phyloP scores from a whole-genome alignment of 2,797 vertebrate genomes.

The Epinephelus coioides region DNA sequence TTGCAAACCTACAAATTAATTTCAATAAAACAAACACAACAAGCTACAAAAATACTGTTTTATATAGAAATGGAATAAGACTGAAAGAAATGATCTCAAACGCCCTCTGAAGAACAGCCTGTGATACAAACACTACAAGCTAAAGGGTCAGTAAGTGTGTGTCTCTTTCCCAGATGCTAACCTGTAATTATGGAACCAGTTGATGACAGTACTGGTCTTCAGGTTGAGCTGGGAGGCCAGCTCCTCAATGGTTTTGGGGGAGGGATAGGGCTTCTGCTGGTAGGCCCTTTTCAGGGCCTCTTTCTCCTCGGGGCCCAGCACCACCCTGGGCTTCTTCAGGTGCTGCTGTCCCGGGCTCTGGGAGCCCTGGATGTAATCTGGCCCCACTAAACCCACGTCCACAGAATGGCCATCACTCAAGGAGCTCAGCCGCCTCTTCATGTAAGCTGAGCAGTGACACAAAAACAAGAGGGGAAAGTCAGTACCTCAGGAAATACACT shows the following conservation, averaged over 20 bases:
- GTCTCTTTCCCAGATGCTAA: conserved; percentile 67
- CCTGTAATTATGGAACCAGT: conserved; percentile 99
- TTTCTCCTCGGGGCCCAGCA: conserved; percentile 95
- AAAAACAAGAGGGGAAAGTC: conserved; percentile 30
- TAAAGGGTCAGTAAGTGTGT: background rate
- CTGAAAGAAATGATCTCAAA: background rate
- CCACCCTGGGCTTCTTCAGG: conserved; percentile 96
- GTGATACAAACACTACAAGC: background rate
- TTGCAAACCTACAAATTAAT: background rate
- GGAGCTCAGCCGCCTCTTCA: conserved; percentile 96
- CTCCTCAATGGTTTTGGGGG: conserved; percentile 99
- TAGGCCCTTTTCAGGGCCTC: conserved; percentile 97
- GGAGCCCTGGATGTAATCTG: conserved; percentile 92
- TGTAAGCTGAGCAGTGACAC: conserved; percentile 89
- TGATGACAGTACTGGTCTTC: conserved; percentile 99
- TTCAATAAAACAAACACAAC: background rate
- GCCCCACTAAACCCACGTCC: conserved; percentile 86
- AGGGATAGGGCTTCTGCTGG: conserved; percentile 99
- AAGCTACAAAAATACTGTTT: background rate
- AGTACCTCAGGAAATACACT: background rate
- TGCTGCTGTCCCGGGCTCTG: conserved; percentile 93
- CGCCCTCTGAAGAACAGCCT: background rate
- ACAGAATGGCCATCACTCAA: conserved; percentile 93
- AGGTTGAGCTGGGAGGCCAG: conserved; percentile 99
- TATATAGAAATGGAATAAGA: background rate